phyloP scores from a whole-genome alignment of 1,140 invertebrate species.

The Drosophila repleta region DNA sequence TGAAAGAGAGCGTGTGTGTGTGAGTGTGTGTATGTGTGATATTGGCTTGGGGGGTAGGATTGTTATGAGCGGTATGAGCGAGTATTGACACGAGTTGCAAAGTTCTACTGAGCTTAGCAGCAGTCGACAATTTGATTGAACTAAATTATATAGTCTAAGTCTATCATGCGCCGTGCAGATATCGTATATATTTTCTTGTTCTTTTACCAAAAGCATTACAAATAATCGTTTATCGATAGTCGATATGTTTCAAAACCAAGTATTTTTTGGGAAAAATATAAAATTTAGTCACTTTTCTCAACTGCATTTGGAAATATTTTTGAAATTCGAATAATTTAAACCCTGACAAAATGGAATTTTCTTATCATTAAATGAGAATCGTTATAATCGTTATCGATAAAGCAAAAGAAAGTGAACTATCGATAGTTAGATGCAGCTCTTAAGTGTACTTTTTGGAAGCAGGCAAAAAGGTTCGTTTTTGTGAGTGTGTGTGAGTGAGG shows the following conservation, averaged over 20 bases:
- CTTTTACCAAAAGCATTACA: too few relatives aligned
- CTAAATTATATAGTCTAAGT: background rate
- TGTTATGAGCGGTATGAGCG: constrained; percentile 77
- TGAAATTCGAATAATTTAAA: background rate
- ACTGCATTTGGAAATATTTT: background rate
- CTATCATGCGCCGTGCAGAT: constrained; percentile 2
- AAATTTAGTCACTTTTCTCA: background rate
- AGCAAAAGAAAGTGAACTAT: background rate
- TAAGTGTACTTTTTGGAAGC: constrained; percentile 22
- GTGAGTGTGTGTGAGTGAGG: constrained; percentile 34
- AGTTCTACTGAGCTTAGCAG: constrained; percentile 29
- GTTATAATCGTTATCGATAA: constrained; percentile 7
- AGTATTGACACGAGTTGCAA: constrained; percentile 64
- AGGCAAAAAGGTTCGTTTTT: constrained; percentile 18
- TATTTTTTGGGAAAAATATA: background rate
- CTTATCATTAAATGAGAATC: background rate
- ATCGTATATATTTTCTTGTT: background rate
- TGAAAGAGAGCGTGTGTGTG: constrained; percentile 22
- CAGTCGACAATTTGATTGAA: constrained; percentile 20
- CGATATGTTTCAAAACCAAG: background rate
- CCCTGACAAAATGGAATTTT: background rate
- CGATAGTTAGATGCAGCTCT: constrained; percentile 35
- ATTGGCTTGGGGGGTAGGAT: constrained; percentile 66
- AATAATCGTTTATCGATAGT: background rate
- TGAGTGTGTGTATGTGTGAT: constrained; percentile 61